Base-by-base conservation (phyloP, 2,113 vertebrate species). In the Tenebrosternarchus preto region DNA sequence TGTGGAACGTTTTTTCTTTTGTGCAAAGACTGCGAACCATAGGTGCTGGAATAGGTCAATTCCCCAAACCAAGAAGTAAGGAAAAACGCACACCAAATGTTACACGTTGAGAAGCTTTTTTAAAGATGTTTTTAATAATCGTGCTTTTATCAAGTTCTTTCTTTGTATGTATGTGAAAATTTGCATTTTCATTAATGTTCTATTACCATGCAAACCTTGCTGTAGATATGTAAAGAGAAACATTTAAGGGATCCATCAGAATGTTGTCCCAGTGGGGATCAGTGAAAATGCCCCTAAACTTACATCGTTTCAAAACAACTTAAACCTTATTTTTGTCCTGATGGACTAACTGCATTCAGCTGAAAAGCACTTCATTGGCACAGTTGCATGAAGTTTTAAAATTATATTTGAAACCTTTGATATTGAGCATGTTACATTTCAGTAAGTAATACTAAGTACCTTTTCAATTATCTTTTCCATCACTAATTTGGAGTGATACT, bases 151-250 rank as follows among this genome's bases (percentile, higher is more conserved):
- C 31, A 22, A 20, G 19, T 8, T 39, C 36, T 2, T 19, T 19
- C n/a, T 36, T 67, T 20, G 19, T 24, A 19, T 19, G 22, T 39
- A 68, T 68, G 64, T 39, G 33, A 68, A 66, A 2, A 4, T 22
- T n/a, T 66, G 36, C 39, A 9, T 53, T 76, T 64, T 53, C 19
- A 76, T n/a, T 55, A 66, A 64, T 25, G 9, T 76, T 53, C 15
- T 5, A 29, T 7, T 20, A 3, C 22, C 15, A 60, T 39, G 33
- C 15, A 36, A 22, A 36, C 55, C 15, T 6, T 16, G 17, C 56
- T 25, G 60, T 39, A 76, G 59, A 31, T n/a, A 31, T 6, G 39
- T 29, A 76, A 76, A 39, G 5, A 63, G 39, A 61, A 63, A 11
- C 5, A 15, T 15, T 50, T 50, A 59, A 74, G 25, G n/a, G 19